These are phyloP conservation scores for Catajapyx aquilonaris DNA, from an alignment of 1,140 invertebrate genomes.

Conservation along the genomic window DNA sequence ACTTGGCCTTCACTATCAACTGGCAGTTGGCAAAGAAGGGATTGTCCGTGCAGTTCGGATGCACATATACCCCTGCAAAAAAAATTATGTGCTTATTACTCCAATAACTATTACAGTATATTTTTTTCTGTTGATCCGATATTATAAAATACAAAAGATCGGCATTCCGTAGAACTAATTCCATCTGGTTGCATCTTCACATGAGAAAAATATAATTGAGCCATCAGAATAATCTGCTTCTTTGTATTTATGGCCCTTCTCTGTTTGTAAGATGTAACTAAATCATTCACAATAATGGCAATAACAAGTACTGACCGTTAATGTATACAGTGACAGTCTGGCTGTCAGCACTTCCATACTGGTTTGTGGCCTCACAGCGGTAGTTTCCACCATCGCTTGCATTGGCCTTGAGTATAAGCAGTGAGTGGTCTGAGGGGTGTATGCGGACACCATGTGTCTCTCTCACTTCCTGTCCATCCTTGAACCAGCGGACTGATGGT, in stretches of 20 bases:
- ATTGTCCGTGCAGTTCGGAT: slow-evolving; percentile 62
- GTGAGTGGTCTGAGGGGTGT: too few relatives aligned
- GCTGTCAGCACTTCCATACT: too few relatives aligned
- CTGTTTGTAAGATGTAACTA: neutral
- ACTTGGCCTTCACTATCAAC: slow-evolving; percentile 57
- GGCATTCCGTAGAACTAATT: too few relatives aligned
- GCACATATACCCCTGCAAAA: slow-evolving; percentile 41
- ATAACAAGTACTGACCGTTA: slow-evolving; percentile 30
- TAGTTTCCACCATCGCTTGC: slow-evolving; percentile 51
- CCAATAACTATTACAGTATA: too few relatives aligned
- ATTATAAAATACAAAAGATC: slow-evolving; percentile 4
- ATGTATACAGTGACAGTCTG: slow-evolving; percentile 39
- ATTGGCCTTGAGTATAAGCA: slow-evolving; percentile 38
- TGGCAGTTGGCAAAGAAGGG: slow-evolving; percentile 72
- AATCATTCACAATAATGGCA: neutral
- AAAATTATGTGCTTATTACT: slow-evolving; percentile 4
- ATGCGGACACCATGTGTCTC: too few relatives aligned
- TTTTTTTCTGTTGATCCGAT: slow-evolving; percentile 1
- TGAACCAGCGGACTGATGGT: slow-evolving; percentile 54
- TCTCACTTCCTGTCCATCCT: too few relatives aligned
- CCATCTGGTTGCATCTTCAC: too few relatives aligned
- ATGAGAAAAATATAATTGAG: too few relatives aligned
- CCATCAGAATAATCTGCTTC: neutral
- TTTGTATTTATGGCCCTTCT: neutral
- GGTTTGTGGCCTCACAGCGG: slow-evolving; percentile 51